phyloP scores from a whole-genome alignment of 2,113 vertebrate genomes.

The Dinomys branickii region DNA sequence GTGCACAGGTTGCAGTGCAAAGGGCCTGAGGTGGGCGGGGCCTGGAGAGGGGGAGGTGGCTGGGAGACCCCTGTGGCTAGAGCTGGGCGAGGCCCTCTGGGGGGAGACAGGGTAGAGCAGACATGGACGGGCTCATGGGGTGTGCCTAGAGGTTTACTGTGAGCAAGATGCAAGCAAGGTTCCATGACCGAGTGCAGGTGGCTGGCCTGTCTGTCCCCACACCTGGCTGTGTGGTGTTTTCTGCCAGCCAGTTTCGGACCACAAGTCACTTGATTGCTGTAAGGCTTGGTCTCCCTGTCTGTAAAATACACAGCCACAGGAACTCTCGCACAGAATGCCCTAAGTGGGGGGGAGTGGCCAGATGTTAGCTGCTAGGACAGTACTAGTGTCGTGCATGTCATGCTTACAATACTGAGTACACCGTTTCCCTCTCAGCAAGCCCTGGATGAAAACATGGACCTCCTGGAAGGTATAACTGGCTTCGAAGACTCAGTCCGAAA shows the following conservation, averaged over 20 bases:
- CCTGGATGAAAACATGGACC: slow-evolving; percentile 92
- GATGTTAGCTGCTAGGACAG: neutral
- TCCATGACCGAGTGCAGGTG: neutral
- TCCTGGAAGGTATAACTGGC: slow-evolving; percentile 92
- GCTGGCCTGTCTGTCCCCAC: neutral
- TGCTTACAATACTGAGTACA: neutral
- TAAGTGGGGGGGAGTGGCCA: too few species aligned
- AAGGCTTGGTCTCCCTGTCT: neutral
- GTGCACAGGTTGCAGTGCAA: neutral
- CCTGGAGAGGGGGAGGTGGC: rapidly evolving
- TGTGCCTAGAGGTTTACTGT: neutral
- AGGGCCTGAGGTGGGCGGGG: neutral
- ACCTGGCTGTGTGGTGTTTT: neutral
- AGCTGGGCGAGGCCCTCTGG: neutral
- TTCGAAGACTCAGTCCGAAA: slow-evolving; percentile 96
- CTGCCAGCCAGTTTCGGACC: neutral
- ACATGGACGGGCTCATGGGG: neutral
- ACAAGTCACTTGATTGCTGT: neutral
- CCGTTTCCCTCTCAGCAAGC: slow-evolving; percentile 85
- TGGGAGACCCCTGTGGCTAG: neutral
- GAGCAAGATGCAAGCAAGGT: neutral
- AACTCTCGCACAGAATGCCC: too few species aligned
- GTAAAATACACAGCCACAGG: neutral
- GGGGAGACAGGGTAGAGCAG: neutral
- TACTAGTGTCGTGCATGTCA: too few species aligned